Evolutionary conservation across 2,113 vertebrate genomes (phyloP), one percentile per base, ranked within the genome.

Genomic region (Mormyrus lacerda): DNA sequence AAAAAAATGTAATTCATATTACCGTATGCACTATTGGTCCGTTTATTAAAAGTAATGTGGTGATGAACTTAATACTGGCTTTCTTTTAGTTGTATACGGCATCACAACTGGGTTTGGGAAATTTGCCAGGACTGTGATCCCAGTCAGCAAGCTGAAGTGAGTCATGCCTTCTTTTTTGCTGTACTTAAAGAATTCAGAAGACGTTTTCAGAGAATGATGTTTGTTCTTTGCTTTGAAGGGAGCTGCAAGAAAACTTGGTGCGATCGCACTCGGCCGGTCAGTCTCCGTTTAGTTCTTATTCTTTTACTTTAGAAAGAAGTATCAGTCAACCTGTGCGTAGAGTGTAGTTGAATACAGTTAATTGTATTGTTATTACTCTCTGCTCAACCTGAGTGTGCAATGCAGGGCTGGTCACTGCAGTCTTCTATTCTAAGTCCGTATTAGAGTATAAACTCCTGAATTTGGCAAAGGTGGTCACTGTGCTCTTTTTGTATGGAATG

Each of bases 91-190:
- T 91, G 98, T 99, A 88, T 99, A 99, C 45, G 98, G 98, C 93
- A 99, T 99, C 92, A 99, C 98, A 15, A 99, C 98, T 0, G 98
- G 98, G 19, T 99, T 99, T 95, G 98, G 98, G 8, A 99, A 99
- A 92, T 99, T 99, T 95, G 98, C 98, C 89, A 96, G 96, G 84
- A 99, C 98, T 11, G 95, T 99, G 65, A 99, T 99, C 93, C 98
- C 98, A 87, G 92, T 97, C 93, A 95, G 92, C 92, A 99, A 99
- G 84, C 97, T 99, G 82, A 96, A 96, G 98, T 99, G 97, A 93
- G 93, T 91, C 65, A 35, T 1, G 39, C 82, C n/a, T 45, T 1
- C 0, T 24, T 35, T 39, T 85, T 19, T 9, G 55, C 21, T 44
- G 27, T 13, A 58, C 1, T 65, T 44, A 65, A 24, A 44, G 48